Evolutionary conservation across 1,140 invertebrate species (phyloP), one percentile per base, ranked within the genome.

Genomic region (Globodera rostochiensis): DNA sequence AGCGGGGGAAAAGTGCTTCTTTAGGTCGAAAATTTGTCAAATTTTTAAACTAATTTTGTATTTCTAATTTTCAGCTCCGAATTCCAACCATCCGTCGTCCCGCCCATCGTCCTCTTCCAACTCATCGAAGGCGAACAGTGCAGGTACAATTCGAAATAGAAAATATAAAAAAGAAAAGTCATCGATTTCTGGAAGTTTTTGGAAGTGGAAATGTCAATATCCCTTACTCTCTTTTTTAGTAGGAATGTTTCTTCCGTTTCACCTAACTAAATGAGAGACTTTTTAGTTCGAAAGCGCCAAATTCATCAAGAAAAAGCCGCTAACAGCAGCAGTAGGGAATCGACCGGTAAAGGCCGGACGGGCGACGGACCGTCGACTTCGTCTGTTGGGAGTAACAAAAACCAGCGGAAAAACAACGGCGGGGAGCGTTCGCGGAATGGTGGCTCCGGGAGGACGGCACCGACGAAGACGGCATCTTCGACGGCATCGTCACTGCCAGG

Each of bases 371-470:
- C 57, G 19, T 53, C 25, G 1, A 75, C 25, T 60, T 76, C 73
- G 47, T 74, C 66, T 57, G 49, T 21, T 19, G 66, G 46, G 46
- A 75, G 46, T 21, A 46, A n/a, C 11, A 60, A 74, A 74, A 76
- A 57, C 36, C 3, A 71, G 19, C 21, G 60, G 67, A 47, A 66
- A 78, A 70, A 45, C 8, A 71, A 36, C 11, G 69, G 49, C 9
- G 60, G 66, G 21, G 73, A 79, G 13, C 15, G n/a, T 47, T 15
- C n/a, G 25, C 66, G 13, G 21, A 66, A 69, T 36, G 69, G 66
- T n/a, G 21, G 25, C n/a, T 60, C 8, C 25, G 69, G 47, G 6
- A 46, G 69, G 25, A 13, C 77, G 69, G 7, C 64, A 15, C 19
- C 53, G 47, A 78, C 13, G 46, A 5, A 15, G 13, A 15, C n/a